phyloP scores from a whole-genome alignment of 2,888 invertebrate species.

The Keiferia lycopersicella region DNA sequence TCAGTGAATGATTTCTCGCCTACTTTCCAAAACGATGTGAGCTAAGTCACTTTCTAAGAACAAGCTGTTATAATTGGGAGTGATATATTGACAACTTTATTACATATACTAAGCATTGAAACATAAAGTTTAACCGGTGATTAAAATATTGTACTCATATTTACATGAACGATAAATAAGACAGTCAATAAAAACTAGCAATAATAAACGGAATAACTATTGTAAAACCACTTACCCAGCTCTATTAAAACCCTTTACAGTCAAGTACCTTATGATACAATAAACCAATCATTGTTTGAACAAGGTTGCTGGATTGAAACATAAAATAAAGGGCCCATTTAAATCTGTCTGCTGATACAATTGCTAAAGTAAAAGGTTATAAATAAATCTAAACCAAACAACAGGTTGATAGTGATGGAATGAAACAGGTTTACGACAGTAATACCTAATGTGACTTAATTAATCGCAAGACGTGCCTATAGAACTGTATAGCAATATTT shows the following conservation, averaged over 20 bases:
- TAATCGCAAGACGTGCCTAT: slow-evolving; percentile 29
- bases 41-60: slow-evolving; percentile 2
- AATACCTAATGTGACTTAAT: slow-evolving; percentile 55
- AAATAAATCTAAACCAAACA: slow-evolving; percentile 57
- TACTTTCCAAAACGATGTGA: slow-evolving; percentile 10
- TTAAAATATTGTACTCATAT: background rate
- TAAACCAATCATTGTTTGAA: slow-evolving; percentile 13
- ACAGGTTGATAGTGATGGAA: slow-evolving; percentile 50
- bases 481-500: too few relatives aligned
- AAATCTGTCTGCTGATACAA: slow-evolving; percentile 24
- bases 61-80: background rate
- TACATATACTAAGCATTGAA: background rate
- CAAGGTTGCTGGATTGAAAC: slow-evolving; percentile 1
- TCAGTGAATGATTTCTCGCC: slow-evolving; percentile 13
- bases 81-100: background rate
- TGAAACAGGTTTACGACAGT: slow-evolving; percentile 57
- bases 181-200: slow-evolving; percentile 24
- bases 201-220: background rate
- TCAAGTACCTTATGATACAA: slow-evolving; percentile 9
- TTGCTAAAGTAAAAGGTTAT: slow-evolving; percentile 40
- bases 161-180: slow-evolving; percentile 3
- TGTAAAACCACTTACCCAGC: background rate
- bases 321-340: slow-evolving; percentile 15
- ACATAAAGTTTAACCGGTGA: background rate
- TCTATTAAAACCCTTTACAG: background rate